These are phyloP conservation scores for Netta rufina DNA, from an alignment of 2,797 vertebrate species.

Conservation along the genomic window DNA sequence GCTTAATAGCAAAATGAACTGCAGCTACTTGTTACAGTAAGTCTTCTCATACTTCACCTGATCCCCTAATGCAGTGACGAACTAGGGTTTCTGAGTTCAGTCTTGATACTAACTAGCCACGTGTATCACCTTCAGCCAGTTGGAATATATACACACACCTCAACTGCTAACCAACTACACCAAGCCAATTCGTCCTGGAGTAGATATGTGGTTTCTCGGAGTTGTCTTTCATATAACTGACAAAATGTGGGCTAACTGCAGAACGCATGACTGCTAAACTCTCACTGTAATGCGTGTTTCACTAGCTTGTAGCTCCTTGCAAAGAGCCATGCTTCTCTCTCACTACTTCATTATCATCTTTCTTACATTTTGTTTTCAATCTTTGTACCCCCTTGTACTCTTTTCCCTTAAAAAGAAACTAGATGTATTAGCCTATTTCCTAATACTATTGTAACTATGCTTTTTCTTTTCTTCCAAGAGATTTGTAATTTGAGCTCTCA, in stretches of 20 bases:
- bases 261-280: neutral
- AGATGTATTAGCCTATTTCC: neutral
- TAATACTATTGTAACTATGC: fast-evolving
- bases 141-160: fast-evolving
- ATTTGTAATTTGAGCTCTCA: neutral
- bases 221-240: neutral
- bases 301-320: neutral
- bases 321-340: neutral
- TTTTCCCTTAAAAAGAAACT: neutral
- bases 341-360: neutral
- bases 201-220: neutral
- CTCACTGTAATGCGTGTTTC: neutral
- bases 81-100: neutral
- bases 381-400: neutral
- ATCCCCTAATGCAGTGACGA: neutral
- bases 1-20: neutral
- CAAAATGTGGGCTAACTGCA: neutral
- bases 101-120: neutral
- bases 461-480: neutral
- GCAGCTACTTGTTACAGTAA: neutral
- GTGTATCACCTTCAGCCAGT: neutral
- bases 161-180: neutral
- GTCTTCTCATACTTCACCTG: neutral
- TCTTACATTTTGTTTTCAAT: neutral
- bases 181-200: neutral